phyloP scores from a whole-genome alignment of 2,888 invertebrate genomes.

The Polyommatus icarus region DNA sequence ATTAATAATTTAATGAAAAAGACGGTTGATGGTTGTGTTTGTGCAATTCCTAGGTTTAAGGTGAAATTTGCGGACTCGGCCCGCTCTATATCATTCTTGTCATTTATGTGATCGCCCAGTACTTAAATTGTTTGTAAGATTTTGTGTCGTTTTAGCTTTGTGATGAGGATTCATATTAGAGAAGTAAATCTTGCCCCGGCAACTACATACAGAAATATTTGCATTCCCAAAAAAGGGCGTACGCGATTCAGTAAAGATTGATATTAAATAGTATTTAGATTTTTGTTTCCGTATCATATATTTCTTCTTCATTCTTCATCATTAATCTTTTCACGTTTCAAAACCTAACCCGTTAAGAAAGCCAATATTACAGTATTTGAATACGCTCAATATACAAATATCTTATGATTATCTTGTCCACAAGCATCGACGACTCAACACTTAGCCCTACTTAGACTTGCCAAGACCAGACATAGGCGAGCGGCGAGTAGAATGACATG shows the following conservation, averaged over 20 bases:
- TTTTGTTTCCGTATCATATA: background rate
- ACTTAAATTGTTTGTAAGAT: slow-evolving; percentile 36
- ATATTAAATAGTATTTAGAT: background rate
- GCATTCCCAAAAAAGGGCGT: background rate
- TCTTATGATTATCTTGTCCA: background rate
- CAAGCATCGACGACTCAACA: slow-evolving; percentile 18
- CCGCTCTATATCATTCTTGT: slow-evolving; percentile 31
- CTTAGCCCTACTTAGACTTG: slow-evolving; percentile 32
- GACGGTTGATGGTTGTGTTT: slow-evolving; percentile 76
- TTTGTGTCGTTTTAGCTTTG: slow-evolving; percentile 27
- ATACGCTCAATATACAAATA: background rate
- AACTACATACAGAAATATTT: background rate
- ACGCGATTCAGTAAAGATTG: background rate
- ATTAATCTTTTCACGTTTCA: background rate
- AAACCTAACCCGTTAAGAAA: background rate
- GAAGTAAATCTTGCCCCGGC: background rate
- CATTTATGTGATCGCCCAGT: slow-evolving; percentile 37
- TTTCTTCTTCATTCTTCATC: background rate
- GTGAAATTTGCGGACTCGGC: slow-evolving; percentile 58
- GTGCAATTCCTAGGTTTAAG: slow-evolving; percentile 77
- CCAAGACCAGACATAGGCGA: slow-evolving; percentile 54
- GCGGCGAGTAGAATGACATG: slow-evolving; percentile 65
- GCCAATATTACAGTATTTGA: background rate
- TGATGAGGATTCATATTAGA: background rate
- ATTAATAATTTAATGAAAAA: slow-evolving; percentile 55